These are phyloP conservation scores for Embiotoca jacksoni DNA, from an alignment of 2,113 vertebrate genomes.

Conservation along the genomic window DNA sequence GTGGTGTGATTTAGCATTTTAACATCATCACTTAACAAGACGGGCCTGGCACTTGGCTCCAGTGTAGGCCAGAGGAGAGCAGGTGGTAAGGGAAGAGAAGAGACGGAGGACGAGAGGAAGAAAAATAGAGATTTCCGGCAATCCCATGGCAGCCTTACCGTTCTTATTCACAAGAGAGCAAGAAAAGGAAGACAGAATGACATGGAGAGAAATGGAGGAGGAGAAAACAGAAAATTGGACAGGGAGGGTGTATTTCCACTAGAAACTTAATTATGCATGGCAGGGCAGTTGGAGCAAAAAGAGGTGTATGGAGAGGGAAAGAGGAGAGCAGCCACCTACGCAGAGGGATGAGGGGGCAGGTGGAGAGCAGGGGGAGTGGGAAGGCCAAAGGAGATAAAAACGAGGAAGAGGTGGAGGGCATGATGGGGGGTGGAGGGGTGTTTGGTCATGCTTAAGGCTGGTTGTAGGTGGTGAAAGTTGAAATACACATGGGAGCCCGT, in stretches of 20 bases:
- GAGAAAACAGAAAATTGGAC: slow-evolving; percentile 25
- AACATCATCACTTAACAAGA: slow-evolving; percentile 76
- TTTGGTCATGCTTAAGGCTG: slow-evolving; percentile 36
- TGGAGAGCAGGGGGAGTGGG: slow-evolving; percentile 43
- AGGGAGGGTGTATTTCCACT: slow-evolving; percentile 53
- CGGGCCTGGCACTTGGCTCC: slow-evolving; percentile 46
- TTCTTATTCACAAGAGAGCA: slow-evolving; percentile 19
- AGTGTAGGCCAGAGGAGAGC: slow-evolving; percentile 2
- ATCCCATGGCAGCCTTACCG: not conserved
- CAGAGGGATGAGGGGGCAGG: slow-evolving; percentile 41
- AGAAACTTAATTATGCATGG: slow-evolving; percentile 76
- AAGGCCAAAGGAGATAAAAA: slow-evolving; percentile 47
- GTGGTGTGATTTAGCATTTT: slow-evolving; percentile 75
- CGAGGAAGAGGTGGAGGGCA: slow-evolving; percentile 14
- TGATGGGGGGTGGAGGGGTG: slow-evolving; percentile 1
- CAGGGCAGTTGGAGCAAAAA: slow-evolving; percentile 64
- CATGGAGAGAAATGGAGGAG: slow-evolving; percentile 35
- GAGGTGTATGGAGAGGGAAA: slow-evolving; percentile 57
- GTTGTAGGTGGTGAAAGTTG: slow-evolving; percentile 34
- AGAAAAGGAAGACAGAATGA: not conserved
- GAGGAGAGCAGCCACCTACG: slow-evolving; percentile 57
- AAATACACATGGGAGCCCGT: slow-evolving; percentile 17
- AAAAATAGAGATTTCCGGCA: slow-evolving; percentile 16
- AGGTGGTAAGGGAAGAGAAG: slow-evolving; percentile 5
- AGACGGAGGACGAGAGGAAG: not conserved